phyloP scores from a whole-genome alignment of 2,797 vertebrate species.

The Esox lucius region DNA sequence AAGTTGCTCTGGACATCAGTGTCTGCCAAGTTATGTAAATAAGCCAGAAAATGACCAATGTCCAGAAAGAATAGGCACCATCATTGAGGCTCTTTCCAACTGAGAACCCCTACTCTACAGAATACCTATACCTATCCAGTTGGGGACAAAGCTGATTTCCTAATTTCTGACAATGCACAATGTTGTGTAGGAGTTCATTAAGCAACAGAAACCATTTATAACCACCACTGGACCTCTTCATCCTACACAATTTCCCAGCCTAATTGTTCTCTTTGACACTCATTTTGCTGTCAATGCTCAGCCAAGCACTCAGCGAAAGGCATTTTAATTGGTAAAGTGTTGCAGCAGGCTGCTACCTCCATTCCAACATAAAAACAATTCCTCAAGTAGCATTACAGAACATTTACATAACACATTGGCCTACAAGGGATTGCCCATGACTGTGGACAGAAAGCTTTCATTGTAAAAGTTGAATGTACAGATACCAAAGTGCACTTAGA shows the following conservation, averaged over 20 bases:
- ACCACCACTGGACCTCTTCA: conserved; percentile 17
- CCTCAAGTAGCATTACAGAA: background rate
- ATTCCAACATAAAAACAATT: conserved; percentile 1
- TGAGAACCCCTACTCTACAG: background rate
- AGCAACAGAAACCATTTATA: conserved; percentile 10
- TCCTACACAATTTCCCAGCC: conserved; percentile 17
- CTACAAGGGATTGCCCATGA: background rate
- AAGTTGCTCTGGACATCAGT: too few relatives aligned
- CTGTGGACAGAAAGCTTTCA: background rate
- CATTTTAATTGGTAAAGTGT: conserved; percentile 26
- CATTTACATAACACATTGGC: background rate
- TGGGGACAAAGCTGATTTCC: background rate
- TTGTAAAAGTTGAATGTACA: background rate
- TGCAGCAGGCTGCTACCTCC: conserved; percentile 14
- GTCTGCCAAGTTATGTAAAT: too few relatives aligned
- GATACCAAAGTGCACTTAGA: background rate
- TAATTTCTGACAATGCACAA: background rate
- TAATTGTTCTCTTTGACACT: conserved; percentile 24
- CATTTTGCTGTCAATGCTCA: conserved; percentile 1
- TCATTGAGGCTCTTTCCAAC: background rate
- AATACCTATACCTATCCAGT: background rate
- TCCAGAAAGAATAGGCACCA: background rate
- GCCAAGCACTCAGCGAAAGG: background rate
- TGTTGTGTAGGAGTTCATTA: conserved; percentile 18
- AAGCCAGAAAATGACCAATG: background rate